phyloP scores from a whole-genome alignment of 2,888 invertebrate genomes.

The Lissonota sp. region DNA sequence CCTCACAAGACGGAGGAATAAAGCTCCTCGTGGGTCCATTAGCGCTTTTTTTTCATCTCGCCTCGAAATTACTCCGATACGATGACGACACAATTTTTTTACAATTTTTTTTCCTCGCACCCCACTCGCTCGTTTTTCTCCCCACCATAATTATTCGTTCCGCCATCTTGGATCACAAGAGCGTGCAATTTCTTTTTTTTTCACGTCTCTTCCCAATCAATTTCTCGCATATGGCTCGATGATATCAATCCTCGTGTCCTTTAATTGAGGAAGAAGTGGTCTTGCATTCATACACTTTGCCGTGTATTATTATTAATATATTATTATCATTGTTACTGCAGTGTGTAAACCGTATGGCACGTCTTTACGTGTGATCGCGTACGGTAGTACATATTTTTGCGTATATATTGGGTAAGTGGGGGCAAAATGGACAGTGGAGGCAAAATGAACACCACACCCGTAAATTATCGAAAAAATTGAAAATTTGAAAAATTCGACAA shows the following conservation, averaged over 20 bases:
- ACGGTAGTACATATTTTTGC: slow-evolving; percentile 8
- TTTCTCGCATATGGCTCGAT: slow-evolving; percentile 19
- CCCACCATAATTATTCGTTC: slow-evolving; percentile 29
- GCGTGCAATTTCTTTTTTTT: slow-evolving; percentile 40
- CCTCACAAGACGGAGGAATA: slow-evolving; percentile 63
- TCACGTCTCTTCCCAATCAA: slow-evolving; percentile 11
- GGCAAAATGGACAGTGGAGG: no score
- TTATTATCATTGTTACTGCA: slow-evolving; percentile 2
- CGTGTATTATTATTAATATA: slow-evolving; percentile 32
- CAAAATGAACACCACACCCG: no score
- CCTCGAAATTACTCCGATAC: slow-evolving; percentile 65
- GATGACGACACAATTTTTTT: slow-evolving; percentile 64
- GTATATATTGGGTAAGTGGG: not conserved
- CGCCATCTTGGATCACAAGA: slow-evolving; percentile 49
- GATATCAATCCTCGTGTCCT: slow-evolving; percentile 47
- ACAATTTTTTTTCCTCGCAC: slow-evolving; percentile 46
- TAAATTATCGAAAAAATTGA: no score
- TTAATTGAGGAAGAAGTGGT: slow-evolving; percentile 58
- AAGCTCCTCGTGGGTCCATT: slow-evolving; percentile 52
- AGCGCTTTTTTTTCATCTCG: slow-evolving; percentile 55
- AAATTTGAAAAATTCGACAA: no score
- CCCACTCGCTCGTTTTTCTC: not conserved
- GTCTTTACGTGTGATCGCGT: slow-evolving; percentile 29
- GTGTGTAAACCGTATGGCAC: slow-evolving; percentile 41
- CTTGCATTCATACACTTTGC: slow-evolving; percentile 31